Evolutionary conservation across 2,113 vertebrate genomes (phyloP), one percentile per base, ranked within the genome.

Genomic region (Xyrauchen texanus): DNA sequence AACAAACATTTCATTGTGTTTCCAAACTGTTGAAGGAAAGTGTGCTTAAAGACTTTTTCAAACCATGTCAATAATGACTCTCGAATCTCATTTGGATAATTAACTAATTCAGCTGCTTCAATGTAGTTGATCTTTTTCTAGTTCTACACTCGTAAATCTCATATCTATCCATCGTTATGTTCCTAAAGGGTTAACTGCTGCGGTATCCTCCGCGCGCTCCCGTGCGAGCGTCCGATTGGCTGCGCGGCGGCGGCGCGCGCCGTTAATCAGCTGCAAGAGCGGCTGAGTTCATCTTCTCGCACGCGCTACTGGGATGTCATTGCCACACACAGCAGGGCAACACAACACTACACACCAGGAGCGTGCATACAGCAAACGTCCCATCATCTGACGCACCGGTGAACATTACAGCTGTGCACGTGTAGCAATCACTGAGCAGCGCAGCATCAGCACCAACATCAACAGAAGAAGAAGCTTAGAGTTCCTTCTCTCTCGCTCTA

Each of bases 231-330:
- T 83, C 66, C 84, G 79, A 88, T 89, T 89, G 85, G 88, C 80
- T 86, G 84, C 55, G 44, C 68, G 46, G 49, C 65, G 78, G 15
- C 63, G 42, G 80, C 49, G 86, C 88, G 88, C 86, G 84, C 81
- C 83, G 85, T 86, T 88, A 81, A 87, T 88, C 88, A 85, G 87
- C 83, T 73, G 85, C 82, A 71, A 73, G 78, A 71, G 68, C 74
- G 79, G 78, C 84, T 77, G 77, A 84, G 84, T 87, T 84, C 83
- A 76, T 81, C 84, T 78, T 77, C 85, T 85, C 87, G 70, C 83
- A 81, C 82, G 84, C 82, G 78, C 83, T 81, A 44, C 11, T 79
- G 82, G 81, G 82, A 88, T 86, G 85, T 82, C 85, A 83, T 68
- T 68, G 86, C 86, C 79, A 80, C 81, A 83, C 82, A 79, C 75